These are phyloP conservation scores for Myathropa florea DNA, from an alignment of 2,888 invertebrate genomes.

Conservation along the genomic window DNA sequence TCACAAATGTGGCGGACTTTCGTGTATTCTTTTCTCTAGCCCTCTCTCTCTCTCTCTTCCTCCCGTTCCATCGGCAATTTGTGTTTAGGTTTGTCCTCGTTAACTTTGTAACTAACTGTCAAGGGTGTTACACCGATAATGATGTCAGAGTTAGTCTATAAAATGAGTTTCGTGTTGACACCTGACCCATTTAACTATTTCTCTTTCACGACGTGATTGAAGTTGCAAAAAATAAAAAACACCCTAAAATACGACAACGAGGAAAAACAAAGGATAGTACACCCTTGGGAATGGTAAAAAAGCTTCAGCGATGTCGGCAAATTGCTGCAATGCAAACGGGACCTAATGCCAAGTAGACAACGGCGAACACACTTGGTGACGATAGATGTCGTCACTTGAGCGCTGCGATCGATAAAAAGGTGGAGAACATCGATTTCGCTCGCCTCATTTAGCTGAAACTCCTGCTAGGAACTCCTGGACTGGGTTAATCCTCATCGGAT, in stretches of 20 bases:
- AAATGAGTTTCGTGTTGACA: constrained; percentile 20
- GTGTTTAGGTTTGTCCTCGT: constrained; percentile 29
- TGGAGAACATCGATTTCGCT: not conserved
- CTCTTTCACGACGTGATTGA: not conserved
- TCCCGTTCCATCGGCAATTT: not conserved
- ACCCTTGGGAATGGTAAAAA: not conserved
- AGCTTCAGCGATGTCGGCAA: not conserved
- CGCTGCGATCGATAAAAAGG: constrained; percentile 33
- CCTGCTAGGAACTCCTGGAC: not conserved
- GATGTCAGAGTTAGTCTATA: constrained; percentile 32
- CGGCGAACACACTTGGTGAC: not conserved
- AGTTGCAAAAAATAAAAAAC: not conserved
- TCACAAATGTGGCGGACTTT: not conserved
- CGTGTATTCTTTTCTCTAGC: not conserved
- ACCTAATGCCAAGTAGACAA: not conserved
- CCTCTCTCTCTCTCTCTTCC: not conserved
- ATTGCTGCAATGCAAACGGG: not conserved
- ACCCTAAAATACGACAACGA: not conserved
- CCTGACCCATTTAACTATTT: constrained; percentile 11
- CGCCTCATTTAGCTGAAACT: not conserved
- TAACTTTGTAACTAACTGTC: constrained; percentile 15
- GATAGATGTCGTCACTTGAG: not conserved
- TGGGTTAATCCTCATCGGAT: not conserved
- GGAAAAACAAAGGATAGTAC: constrained; percentile 24
- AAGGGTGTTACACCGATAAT: constrained; percentile 18